Percentiles rank a stretch among this genome's conserved stretches.
Evolutionary conservation across 2,888 invertebrate genomes (phyloP).

Genomic region (Cacoxenus indagator): DNA sequence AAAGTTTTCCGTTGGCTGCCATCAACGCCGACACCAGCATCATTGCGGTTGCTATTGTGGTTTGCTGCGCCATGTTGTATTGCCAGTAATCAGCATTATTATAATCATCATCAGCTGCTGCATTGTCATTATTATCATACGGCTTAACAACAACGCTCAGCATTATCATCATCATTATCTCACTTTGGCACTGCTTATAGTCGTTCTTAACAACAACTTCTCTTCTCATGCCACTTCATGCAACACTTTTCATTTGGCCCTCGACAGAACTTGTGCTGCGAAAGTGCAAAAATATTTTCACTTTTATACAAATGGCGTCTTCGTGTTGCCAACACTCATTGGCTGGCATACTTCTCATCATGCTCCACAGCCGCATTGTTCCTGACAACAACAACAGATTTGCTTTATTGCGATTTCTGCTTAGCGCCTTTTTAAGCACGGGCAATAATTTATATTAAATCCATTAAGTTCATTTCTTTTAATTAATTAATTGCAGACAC

Average conservation of each 20-base stretch:
- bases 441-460: slow-evolving; percentile 17
- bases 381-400: too few species aligned
- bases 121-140: too few species aligned
- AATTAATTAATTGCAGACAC: slow-evolving; percentile 1
- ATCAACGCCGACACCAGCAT: not conserved
- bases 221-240: not conserved
- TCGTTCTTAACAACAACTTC: not conserved
- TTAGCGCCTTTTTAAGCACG: not conserved
- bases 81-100: too few species aligned
- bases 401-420: not conserved
- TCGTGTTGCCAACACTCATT: slow-evolving; percentile 3
- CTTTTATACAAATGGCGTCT: slow-evolving; percentile 2
- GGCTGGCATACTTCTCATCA: not conserved
- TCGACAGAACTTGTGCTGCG: slow-evolving; percentile 2
- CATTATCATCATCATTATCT: slow-evolving; percentile 14
- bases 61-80: not conserved
- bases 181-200: slow-evolving; percentile 2
- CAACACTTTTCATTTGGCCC: not conserved
- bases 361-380: too few species aligned
- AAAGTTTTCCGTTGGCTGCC: slow-evolving; percentile 16
- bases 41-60: not conserved
- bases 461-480: slow-evolving; percentile 7
- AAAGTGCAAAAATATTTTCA: slow-evolving; percentile 18
- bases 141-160: not conserved
- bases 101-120: too few species aligned